phyloP scores from a whole-genome alignment of 2,113 vertebrate genomes.

The Brachypteracias leptosomus region DNA sequence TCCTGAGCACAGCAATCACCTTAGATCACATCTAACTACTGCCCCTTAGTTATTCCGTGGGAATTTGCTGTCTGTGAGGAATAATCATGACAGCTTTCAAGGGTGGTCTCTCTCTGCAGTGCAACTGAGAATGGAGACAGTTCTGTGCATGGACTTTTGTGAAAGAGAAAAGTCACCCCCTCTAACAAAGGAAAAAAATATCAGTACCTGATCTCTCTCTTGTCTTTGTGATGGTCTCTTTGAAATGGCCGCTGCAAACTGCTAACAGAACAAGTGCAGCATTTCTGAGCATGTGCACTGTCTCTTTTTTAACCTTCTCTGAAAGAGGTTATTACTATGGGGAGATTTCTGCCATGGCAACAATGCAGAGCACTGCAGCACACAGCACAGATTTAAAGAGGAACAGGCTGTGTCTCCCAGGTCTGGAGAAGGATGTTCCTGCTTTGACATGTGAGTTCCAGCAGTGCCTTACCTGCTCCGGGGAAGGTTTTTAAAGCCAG shows the following conservation, averaged over 20 bases:
- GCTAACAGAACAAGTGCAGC: constrained; percentile 54
- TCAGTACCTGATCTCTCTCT: constrained; percentile 64
- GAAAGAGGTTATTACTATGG: constrained; percentile 72
- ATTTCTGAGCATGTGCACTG: constrained; percentile 72
- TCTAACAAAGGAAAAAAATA: constrained; percentile 44
- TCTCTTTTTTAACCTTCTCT: constrained; percentile 60
- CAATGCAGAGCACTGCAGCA: constrained; percentile 59
- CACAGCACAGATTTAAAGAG: constrained; percentile 46
- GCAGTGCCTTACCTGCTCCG: not conserved
- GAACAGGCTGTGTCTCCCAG: not conserved
- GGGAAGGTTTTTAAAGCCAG: not conserved
- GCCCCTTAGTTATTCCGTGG: not conserved
- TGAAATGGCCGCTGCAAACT: constrained; percentile 73
- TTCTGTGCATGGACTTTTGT: not conserved
- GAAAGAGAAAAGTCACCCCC: constrained; percentile 28
- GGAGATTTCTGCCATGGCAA: constrained; percentile 75
- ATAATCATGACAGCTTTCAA: not conserved
- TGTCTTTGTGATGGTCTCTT: constrained; percentile 63
- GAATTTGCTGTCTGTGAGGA: not conserved
- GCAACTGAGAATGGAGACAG: not conserved
- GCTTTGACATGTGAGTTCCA: not conserved
- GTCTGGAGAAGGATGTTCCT: not conserved
- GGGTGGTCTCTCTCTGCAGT: not conserved
- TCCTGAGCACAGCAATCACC: not conserved
- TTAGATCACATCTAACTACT: not conserved